These are phyloP conservation scores for Columbina picui DNA, from an alignment of 2,113 vertebrate species.

Conservation along the genomic window DNA sequence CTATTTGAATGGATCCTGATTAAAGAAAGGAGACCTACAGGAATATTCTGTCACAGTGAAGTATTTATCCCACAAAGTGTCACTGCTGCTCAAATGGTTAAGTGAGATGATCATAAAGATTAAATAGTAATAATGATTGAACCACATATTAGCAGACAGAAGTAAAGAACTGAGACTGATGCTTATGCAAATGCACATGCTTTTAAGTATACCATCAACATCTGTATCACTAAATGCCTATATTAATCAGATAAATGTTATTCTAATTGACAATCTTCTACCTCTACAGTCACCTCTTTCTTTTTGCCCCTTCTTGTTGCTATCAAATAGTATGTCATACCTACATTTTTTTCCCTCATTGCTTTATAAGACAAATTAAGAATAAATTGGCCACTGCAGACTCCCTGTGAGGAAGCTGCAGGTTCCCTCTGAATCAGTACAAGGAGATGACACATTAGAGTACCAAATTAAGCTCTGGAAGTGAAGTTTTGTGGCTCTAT, in stretches of 20 bases:
- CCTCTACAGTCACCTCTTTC: background rate
- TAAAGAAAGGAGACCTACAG: background rate
- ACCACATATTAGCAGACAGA: background rate
- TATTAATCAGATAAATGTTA: background rate
- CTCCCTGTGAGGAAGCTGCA: background rate
- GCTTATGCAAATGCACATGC: background rate
- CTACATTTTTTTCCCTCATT: accelerated
- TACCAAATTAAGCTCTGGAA: background rate
- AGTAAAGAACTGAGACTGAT: background rate
- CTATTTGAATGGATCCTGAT: background rate
- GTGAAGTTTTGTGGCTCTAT: background rate
- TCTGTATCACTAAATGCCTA: background rate
- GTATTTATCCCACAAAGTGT: background rate
- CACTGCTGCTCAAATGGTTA: background rate
- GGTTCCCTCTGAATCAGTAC: background rate
- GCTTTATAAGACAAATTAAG: background rate
- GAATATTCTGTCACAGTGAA: background rate
- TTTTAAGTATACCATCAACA: background rate
- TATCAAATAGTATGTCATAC: background rate
- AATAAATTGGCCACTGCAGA: background rate
- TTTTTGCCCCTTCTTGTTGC: background rate
- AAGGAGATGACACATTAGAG: background rate
- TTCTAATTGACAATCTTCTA: background rate
- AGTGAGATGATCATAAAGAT: background rate
- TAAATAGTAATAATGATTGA: background rate